Evolutionary conservation across 2,888 invertebrate genomes (phyloP).

Genomic region (Lepidocyrtoides sp.): DNA sequence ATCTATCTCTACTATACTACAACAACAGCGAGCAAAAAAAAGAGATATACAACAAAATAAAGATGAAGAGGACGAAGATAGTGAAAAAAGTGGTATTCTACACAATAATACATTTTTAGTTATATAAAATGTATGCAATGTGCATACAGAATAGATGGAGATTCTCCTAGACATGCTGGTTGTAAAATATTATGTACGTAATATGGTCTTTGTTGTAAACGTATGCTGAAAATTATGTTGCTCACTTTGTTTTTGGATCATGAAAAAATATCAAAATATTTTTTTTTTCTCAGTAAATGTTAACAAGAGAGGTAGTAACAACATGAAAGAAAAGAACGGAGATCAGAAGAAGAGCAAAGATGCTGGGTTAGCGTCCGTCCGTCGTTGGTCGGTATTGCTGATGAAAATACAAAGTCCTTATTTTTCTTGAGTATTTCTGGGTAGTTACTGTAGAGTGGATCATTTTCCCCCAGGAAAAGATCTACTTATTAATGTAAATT

Average conservation of each 20-base stretch:
- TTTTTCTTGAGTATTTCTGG: neutral
- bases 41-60: neutral
- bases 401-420: neutral
- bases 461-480: slow-evolving; percentile 55
- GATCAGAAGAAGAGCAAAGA: slow-evolving; percentile 13
- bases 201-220: slow-evolving; percentile 21
- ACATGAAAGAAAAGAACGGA: slow-evolving; percentile 12
- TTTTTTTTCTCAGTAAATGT: neutral
- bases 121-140: neutral
- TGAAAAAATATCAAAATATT: slow-evolving; percentile 36
- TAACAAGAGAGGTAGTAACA: neutral
- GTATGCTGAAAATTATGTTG: slow-evolving; percentile 46
- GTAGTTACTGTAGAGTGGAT: neutral
- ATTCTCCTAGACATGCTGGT: slow-evolving; percentile 16
- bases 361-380: slow-evolving; percentile 8
- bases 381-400: neutral
- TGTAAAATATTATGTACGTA: slow-evolving; percentile 2
- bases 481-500: neutral
- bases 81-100: slow-evolving; percentile 5
- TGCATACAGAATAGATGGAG: slow-evolving; percentile 10
- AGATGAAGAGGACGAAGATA: slow-evolving; percentile 57
- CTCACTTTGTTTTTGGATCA: slow-evolving; percentile 53
- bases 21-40: slow-evolving; percentile 20
- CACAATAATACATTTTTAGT: neutral
- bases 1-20: neutral